Percentiles rank a stretch among this genome's conserved stretches.
These are phyloP conservation scores for Larimichthys polyactis DNA, from an alignment of 2,113 vertebrate species.

Conservation along the genomic window DNA sequence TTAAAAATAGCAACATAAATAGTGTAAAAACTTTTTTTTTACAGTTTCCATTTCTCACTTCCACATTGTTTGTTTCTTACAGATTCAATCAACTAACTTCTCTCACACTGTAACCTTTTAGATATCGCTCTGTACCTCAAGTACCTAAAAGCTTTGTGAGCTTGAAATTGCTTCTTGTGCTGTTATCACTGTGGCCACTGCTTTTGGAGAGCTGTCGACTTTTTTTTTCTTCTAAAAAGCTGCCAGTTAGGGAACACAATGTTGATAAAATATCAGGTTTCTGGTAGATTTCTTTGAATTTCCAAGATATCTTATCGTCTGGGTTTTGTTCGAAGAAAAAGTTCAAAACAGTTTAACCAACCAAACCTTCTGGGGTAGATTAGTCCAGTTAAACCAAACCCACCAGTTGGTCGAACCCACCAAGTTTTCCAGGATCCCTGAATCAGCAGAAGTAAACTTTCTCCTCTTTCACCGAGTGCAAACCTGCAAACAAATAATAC, in stretches of 20 bases:
- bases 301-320: neutral
- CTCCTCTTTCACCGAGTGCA: conserved; percentile 6
- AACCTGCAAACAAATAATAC: conserved; percentile 27
- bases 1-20: neutral
- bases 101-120: neutral
- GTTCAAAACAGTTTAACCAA: neutral
- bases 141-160: neutral
- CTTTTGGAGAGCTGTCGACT: neutral
- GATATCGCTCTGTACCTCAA: neutral
- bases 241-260: neutral
- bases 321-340: neutral
- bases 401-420: neutral
- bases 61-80: no score
- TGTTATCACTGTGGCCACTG: neutral
- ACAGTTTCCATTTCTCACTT: no score
- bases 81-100: no score
- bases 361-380: neutral
- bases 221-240: neutral
- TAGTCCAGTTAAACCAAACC: neutral
- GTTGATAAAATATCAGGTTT: neutral
- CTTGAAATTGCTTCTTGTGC: neutral
- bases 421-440: neutral
- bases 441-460: neutral
- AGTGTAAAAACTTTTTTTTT: neutral
- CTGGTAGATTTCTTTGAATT: neutral